Evolutionary conservation across 2,888 invertebrate species (phyloP), one percentile per base, ranked within the genome.

Genomic region (Liodrosophila aerea): DNA sequence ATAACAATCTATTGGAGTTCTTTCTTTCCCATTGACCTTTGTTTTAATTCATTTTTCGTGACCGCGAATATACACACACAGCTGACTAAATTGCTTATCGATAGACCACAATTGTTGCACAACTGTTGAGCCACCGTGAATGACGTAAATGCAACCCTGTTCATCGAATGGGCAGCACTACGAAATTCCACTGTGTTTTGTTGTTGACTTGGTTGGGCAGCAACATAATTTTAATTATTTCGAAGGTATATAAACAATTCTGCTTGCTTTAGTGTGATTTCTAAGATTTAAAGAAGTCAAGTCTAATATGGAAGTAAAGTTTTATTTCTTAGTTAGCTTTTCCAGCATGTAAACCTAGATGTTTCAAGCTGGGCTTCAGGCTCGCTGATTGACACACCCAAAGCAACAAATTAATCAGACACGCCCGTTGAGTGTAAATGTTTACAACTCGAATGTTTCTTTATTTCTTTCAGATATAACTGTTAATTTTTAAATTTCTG

Each of bases 321-420:
- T n/a, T n/a, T n/a, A n/a, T n/a, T n/a, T n/a, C n/a, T n/a, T n/a
- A n/a, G n/a, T n/a, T n/a, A n/a, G n/a, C n/a, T n/a, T n/a, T n/a
- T n/a, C n/a, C 4, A 2, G 7, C 16, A 1, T 18, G 11, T 11
- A 16, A 16, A 22, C 16, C 9, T 7, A 18, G 18, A 7, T 29
- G 1, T 1, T 31, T 43, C 9, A 75, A 80, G 77, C 71, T 65
- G n/a, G 49, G 60, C 64, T 76, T 76, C n/a, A 16, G 34, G 16
- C 15, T 36, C 7, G 27, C 3, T 15, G 22, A n/a, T 41, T 51
- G 72, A 76, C 78, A 76, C 78, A 77, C 78, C 78, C 78, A 81
- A 80, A 80, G 71, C 57, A 68, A 68, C 64, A 73, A 77, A 81
- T 76, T 76, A 66, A 63, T 27, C 44, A 63, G 76, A 78, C 81